Conservation (phyloP, 35 echinoderm and acorn worm genomes). For the Eucidaris tribuloides region DNA sequence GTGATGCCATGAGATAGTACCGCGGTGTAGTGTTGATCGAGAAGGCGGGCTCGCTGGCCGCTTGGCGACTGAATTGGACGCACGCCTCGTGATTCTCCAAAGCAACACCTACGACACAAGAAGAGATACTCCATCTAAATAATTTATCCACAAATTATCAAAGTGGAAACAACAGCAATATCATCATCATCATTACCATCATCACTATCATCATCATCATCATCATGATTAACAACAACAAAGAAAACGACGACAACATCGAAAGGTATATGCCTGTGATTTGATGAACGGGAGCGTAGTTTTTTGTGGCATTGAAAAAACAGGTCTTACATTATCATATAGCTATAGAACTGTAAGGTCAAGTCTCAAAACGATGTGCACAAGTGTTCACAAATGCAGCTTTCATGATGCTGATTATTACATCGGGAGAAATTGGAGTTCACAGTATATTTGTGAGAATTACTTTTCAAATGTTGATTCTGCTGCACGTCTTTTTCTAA, state of each 20-base stretch:
- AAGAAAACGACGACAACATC: background rate
- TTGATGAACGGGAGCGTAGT: no score
- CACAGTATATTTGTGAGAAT: no score
- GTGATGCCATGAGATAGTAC: conserved; percentile 54
- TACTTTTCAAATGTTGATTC: no score
- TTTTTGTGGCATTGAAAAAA: no score
- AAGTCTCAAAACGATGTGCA: no score
- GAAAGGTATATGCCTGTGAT: background rate
- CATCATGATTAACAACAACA: background rate
- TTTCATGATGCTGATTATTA: no score
- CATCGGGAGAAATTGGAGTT: no score
- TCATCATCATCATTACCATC: background rate
- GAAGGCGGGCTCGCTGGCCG: conserved; percentile 50
- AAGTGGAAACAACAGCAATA: background rate
- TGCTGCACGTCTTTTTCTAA: no score
- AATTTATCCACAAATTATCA: background rate
- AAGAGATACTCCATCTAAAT: background rate
- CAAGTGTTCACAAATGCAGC: no score
- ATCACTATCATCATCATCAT: no score
- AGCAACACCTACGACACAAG: conserved; percentile 38
- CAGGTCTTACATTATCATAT: no score
- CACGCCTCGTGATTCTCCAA: conserved; percentile 68
- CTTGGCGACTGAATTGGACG: conserved; percentile 49
- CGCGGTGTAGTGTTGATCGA: conserved; percentile 37
- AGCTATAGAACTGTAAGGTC: no score